Percentiles rank a stretch among this genome's conserved stretches.
phyloP scores from a whole-genome alignment of 2,113 vertebrate genomes.

The Arizona elegans region DNA sequence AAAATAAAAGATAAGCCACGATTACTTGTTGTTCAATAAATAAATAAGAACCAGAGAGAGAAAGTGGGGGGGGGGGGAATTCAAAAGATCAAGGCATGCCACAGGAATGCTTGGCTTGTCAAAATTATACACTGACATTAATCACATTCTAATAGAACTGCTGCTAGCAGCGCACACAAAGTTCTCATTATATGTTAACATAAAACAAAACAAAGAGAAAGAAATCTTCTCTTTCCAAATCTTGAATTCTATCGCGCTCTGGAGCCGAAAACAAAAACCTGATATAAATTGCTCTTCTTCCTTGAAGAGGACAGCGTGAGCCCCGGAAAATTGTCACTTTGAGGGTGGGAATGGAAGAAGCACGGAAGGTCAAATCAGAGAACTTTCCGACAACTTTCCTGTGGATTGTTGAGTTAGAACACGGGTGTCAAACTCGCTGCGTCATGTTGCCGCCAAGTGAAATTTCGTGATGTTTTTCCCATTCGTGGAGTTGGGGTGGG shows the following conservation, averaged over 20 bases:
- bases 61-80: neutral
- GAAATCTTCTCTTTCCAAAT: conserved; percentile 34
- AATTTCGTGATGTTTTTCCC: too few species aligned
- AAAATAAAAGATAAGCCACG: conserved; percentile 31
- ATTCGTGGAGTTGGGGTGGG: too few species aligned
- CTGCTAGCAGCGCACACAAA: conserved; percentile 58
- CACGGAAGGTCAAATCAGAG: neutral
- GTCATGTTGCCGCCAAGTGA: too few species aligned
- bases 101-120: conserved; percentile 46
- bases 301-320: neutral
- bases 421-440: too few species aligned
- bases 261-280: conserved; percentile 29
- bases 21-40: conserved; percentile 71
- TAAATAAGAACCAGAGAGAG: conserved; percentile 64
- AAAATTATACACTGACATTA: conserved; percentile 65
- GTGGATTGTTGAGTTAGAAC: neutral
- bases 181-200: conserved; percentile 66
- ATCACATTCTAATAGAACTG: conserved; percentile 59
- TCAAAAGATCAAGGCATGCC: conserved; percentile 51
- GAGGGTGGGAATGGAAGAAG: neutral
- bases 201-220: conserved; percentile 19
- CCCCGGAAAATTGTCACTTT: conserved; percentile 8
- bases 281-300: conserved; percentile 29
- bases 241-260: conserved; percentile 14
- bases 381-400: too few species aligned